Percentiles rank a stretch among this genome's conserved stretches.
These are phyloP conservation scores for Apus apus DNA, from an alignment of 2,113 vertebrate species.

Conservation along the genomic window DNA sequence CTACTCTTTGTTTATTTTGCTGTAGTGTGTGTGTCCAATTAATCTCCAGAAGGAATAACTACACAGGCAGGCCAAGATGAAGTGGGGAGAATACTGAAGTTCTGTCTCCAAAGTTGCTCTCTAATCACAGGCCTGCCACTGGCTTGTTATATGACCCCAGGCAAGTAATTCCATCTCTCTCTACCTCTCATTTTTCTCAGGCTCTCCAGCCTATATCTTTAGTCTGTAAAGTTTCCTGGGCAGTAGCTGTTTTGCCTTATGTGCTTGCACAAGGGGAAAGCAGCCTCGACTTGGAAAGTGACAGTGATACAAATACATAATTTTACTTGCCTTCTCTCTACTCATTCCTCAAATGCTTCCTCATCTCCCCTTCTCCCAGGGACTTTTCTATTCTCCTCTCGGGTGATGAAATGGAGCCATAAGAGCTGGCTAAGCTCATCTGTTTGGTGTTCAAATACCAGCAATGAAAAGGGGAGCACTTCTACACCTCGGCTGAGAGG, in stretches of 20 bases:
- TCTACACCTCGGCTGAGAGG: fast-evolving
- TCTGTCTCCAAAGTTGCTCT: not conserved
- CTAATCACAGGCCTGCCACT: conserved; percentile 23
- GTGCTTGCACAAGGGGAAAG: not conserved
- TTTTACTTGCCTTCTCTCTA: not conserved
- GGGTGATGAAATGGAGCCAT: fast-evolving
- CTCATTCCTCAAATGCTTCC: not conserved
- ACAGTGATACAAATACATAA: not conserved
- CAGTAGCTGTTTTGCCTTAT: not conserved
- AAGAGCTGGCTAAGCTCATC: not conserved
- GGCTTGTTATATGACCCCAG: not conserved
- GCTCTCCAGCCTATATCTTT: not conserved
- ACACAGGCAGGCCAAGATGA: not conserved
- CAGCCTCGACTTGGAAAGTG: not conserved
- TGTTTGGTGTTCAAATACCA: not conserved
- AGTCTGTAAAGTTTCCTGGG: not conserved
- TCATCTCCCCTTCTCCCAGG: not conserved
- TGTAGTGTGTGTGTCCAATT: not conserved
- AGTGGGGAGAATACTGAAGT: not conserved
- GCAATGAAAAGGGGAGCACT: not conserved
- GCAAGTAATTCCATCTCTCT: conserved; percentile 5
- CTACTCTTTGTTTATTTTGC: not conserved
- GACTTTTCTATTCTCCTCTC: not conserved
- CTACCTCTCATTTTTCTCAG: not conserved
- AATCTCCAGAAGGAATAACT: not conserved